Base-by-base conservation (phyloP, 2,888 invertebrate species). In the Lydus trimaculatus region DNA sequence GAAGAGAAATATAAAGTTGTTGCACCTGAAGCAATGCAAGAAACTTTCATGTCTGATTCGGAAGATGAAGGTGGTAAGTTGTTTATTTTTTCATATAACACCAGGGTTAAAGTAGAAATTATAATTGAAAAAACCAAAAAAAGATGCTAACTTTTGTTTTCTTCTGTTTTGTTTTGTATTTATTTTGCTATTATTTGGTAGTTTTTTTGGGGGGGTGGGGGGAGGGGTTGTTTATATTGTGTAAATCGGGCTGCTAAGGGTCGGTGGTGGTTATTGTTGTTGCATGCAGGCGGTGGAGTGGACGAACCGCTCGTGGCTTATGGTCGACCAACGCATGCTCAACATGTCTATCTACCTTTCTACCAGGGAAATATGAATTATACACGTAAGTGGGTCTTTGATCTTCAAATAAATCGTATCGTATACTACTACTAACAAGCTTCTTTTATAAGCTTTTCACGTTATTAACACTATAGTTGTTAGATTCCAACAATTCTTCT, bases 11-110 rank as follows among this genome's bases (percentile, higher is more conserved):
- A 98, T 87, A 94, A 95, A 85, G 97, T 99, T 63, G 94, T 97
- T 73, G 96, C 97, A 64, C 99, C 99, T 0, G 99, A 99, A 86
- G 94, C 96, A 75, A 97, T 99, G 96, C 98, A 98, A 85, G 99
- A 99, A 86, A 95, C 97, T 11, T 95, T 98, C 86, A 95, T 99
- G 91, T 97, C 97, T 25, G 99, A 99, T 85, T 98, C 98, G 0
- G 99, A 99, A 84, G 99, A 99, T 87, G 99, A 99, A 90, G 97
- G 96, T 87, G 97, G 96, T 92, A 88, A 82, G 90, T 70, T 58
- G 13, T 17, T 31, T 60, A 8, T 25, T 58, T 11, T 36, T 61
- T 33, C 0, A n/a, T 0, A 11, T 60, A 17, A 43, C 17, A n/a
- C 17, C 6, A n/a, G 8, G 8, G 33, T 25, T 56, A 25, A n/a